A percentile compares a stretch with the other conserved stretches of the same genome.
Conservation (phyloP, 2,888 invertebrate genomes). For the Arctia plantaginis region DNA sequence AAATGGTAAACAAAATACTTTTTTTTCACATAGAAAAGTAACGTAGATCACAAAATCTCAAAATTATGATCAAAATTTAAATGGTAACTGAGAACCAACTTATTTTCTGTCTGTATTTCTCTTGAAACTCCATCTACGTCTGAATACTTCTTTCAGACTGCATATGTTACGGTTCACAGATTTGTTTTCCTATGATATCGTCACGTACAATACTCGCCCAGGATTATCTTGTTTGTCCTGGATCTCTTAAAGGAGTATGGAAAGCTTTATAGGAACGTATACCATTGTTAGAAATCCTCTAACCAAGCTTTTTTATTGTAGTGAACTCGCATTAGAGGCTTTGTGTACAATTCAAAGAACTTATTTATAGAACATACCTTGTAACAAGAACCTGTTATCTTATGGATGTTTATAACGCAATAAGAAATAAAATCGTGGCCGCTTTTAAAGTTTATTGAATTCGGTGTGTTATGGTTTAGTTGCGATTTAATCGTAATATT, state of each 20-base stretch:
- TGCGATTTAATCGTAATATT: too few species aligned
- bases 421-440: not conserved
- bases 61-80: too few species aligned
- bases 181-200: constrained; percentile 54
- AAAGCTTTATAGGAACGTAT: constrained; percentile 31
- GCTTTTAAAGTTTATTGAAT: not conserved
- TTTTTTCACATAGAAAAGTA: too few species aligned
- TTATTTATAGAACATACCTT: not conserved
- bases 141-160: constrained; percentile 55
- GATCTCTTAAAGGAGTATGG: constrained; percentile 47
- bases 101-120: constrained; percentile 51
- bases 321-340: constrained; percentile 26
- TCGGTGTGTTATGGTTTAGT: too few species aligned
- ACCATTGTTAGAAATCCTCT: constrained; percentile 52
- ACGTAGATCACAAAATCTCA: too few species aligned
- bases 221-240: constrained; percentile 59
- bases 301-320: constrained; percentile 45
- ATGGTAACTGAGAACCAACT: constrained; percentile 39
- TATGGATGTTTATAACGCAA: not conserved
- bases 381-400: not conserved
- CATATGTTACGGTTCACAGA: constrained; percentile 53
- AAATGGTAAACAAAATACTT: too few species aligned
- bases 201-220: constrained; percentile 51
- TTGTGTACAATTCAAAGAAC: constrained; percentile 32
- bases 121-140: constrained; percentile 59